A percentile compares a stretch with the other conserved stretches of the same genome.
phyloP scores from a whole-genome alignment of 2,888 invertebrate species.

The Cylindroiulus punctatus region DNA sequence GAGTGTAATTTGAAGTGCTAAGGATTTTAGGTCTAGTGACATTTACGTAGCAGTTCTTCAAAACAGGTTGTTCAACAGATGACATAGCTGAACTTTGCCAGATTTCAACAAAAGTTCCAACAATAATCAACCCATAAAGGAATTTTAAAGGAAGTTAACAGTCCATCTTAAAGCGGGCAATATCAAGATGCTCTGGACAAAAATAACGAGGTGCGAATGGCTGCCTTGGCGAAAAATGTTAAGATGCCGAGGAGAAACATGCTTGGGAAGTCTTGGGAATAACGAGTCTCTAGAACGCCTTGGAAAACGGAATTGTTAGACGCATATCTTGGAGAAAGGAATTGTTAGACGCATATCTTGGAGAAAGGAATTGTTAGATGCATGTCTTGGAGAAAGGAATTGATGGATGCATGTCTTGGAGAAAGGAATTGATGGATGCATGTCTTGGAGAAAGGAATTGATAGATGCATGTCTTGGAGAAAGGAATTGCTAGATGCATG shows the following conservation, averaged over 20 bases:
- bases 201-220: too few relatives aligned
- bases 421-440: background rate
- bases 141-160: background rate
- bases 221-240: too few relatives aligned
- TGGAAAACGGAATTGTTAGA: too few relatives aligned
- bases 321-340: too few relatives aligned
- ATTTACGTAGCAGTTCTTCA: background rate
- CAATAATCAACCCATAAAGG: background rate
- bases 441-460: background rate
- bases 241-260: too few relatives aligned
- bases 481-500: background rate
- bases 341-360: too few relatives aligned
- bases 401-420: background rate
- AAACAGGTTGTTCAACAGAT: background rate
- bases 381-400: background rate
- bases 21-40: slow-evolving; percentile 5
- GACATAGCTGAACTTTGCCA: background rate
- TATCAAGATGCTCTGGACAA: background rate
- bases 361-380: too few relatives aligned
- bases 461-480: background rate
- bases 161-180: background rate
- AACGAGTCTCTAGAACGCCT: too few relatives aligned
- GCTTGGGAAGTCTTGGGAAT: too few relatives aligned
- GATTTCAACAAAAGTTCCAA: background rate
- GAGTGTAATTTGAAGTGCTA: background rate